Percentiles rank a stretch among this genome's conserved stretches.
phyloP scores from a whole-genome alignment of 1,140 invertebrate genomes.

The Chrysopa pallens region DNA sequence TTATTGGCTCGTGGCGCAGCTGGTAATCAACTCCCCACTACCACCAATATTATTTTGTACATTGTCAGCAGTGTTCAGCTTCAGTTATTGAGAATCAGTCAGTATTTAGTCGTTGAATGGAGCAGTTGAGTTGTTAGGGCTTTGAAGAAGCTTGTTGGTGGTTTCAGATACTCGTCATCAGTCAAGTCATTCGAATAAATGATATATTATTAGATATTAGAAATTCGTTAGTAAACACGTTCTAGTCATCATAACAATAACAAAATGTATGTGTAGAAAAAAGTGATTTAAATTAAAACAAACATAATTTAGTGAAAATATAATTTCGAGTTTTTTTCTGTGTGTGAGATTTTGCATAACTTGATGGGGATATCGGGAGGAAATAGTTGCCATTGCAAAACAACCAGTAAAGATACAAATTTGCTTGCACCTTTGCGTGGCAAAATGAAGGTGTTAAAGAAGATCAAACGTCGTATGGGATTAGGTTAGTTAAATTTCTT shows the following conservation, averaged over 20 bases:
- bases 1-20: not conserved
- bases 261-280: too few species aligned
- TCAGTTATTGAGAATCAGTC: not conserved
- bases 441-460: constrained; percentile 32
- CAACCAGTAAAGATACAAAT: too few species aligned
- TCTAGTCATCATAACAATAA: too few species aligned
- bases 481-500: constrained; percentile 30
- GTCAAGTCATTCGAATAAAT: too few species aligned
- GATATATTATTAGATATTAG: too few species aligned
- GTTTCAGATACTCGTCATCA: too few species aligned
- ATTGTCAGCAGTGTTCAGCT: not conserved
- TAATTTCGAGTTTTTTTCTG: too few species aligned
- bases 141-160: too few species aligned
- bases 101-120: not conserved
- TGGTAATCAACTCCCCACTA: not conserved
- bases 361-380: constrained; percentile 19
- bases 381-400: constrained; percentile 14
- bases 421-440: constrained; percentile 20
- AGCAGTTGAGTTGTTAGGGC: too few species aligned
- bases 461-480: constrained; percentile 29
- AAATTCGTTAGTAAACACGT: too few species aligned
- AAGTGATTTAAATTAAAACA: too few species aligned
- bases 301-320: too few species aligned
- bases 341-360: constrained; percentile 1
- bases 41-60: not conserved